Evolutionary conservation across 2,113 vertebrate genomes (phyloP).

Genomic region (Artemisiospiza belli): DNA sequence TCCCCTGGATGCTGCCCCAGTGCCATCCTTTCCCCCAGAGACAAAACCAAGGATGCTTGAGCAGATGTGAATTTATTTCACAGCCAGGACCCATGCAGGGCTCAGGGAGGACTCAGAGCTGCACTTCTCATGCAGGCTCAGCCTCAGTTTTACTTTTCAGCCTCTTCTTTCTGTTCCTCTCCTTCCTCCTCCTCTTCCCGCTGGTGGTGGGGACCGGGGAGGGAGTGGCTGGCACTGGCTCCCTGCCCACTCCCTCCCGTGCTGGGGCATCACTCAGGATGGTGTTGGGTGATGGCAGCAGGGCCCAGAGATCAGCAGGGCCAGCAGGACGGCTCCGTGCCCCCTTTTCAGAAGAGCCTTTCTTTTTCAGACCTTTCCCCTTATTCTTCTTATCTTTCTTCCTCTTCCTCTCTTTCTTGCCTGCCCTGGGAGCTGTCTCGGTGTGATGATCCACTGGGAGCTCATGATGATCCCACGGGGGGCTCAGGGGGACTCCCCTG

Average conservation of each 20-base stretch:
- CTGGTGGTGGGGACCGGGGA: accelerated
- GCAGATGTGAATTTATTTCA: background rate
- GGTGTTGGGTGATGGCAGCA: constrained; percentile 59
- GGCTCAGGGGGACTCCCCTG: background rate
- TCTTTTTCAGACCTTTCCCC: constrained; percentile 72
- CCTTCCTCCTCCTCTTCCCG: background rate
- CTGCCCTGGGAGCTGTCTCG: background rate
- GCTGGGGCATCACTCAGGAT: constrained; percentile 45
- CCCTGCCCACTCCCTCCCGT: background rate
- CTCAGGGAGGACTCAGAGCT: accelerated
- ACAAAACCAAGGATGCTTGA: background rate
- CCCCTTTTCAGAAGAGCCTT: background rate
- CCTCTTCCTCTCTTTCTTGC: constrained; percentile 60
- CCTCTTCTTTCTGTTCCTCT: constrained; percentile 26
- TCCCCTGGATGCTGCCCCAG: accelerated
- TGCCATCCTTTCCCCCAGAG: background rate
- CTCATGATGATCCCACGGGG: background rate
- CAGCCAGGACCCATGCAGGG: accelerated
- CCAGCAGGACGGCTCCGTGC: accelerated
- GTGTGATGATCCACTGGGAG: background rate
- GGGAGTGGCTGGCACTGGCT: background rate
- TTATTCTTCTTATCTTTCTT: constrained; percentile 74
- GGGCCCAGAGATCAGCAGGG: background rate
- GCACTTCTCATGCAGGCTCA: accelerated
- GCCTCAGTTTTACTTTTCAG: background rate